phyloP scores from a whole-genome alignment of 2,888 invertebrate species.

The Drosophila heteroneura region DNA sequence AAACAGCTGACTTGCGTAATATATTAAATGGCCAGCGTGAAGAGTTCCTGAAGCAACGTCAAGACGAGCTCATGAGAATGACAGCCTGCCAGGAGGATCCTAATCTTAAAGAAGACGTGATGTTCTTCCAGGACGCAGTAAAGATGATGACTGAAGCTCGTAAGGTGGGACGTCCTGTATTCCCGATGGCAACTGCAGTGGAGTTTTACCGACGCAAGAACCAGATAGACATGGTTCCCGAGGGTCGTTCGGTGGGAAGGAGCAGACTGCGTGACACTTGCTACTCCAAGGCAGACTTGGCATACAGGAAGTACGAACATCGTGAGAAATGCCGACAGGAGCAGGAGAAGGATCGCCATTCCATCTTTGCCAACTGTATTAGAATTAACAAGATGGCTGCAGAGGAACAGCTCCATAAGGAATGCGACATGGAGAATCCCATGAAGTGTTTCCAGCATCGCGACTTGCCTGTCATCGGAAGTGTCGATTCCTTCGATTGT shows the following conservation, averaged over 20 bases:
- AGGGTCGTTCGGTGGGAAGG: slow-evolving; percentile 35
- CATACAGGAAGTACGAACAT: slow-evolving; percentile 58
- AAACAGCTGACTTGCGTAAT: slow-evolving; percentile 11
- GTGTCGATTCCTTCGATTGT: slow-evolving; percentile 42
- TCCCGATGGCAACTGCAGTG: slow-evolving; percentile 79
- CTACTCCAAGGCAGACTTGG: slow-evolving; percentile 59
- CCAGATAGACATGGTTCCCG: slow-evolving; percentile 41
- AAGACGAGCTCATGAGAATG: slow-evolving; percentile 35
- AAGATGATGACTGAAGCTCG: slow-evolving; percentile 75
- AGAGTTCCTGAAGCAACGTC: slow-evolving; percentile 32
- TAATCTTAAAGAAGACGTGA: slow-evolving; percentile 75
- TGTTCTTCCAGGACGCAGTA: slow-evolving; percentile 80
- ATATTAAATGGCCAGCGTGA: slow-evolving; percentile 41
- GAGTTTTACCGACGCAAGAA: slow-evolving; percentile 75
- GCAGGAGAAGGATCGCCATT: slow-evolving; percentile 35
- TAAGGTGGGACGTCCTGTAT: slow-evolving; percentile 76
- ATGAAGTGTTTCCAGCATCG: slow-evolving; percentile 30
- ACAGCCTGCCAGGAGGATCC: slow-evolving; percentile 42
- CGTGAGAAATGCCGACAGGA: slow-evolving; percentile 52
- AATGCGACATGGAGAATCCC: slow-evolving; percentile 38
- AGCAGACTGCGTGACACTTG: slow-evolving; percentile 40
- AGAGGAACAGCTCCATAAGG: slow-evolving; percentile 42
- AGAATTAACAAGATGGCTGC: slow-evolving; percentile 59
- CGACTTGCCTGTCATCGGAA: slow-evolving; percentile 40
- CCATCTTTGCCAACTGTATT: slow-evolving; percentile 53